phyloP scores from a whole-genome alignment of 2,797 vertebrate species.

The Hafferia zeledoni region DNA sequence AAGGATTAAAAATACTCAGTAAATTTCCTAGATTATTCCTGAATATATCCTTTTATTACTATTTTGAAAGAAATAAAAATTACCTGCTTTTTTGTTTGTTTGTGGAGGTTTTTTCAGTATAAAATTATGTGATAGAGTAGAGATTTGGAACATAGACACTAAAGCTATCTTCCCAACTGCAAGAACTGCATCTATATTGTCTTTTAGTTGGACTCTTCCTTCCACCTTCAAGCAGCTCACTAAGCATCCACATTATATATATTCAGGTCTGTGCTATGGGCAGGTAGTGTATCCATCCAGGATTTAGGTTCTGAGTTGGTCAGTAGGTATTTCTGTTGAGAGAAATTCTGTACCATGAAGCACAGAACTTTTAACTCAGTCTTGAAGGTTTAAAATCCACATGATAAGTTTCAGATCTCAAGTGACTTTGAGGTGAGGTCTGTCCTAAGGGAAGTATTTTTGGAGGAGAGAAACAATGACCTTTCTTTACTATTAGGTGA shows the following conservation, averaged over 20 bases:
- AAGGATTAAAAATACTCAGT: neutral
- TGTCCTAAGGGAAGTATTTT: slow-evolving; percentile 47
- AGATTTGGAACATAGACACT: neutral
- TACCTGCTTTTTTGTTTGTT: neutral
- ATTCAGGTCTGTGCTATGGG: neutral
- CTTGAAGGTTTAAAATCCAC: neutral
- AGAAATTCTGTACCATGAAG: neutral
- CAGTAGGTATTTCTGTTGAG: neutral
- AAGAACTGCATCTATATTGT: neutral
- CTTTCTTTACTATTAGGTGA: slow-evolving; percentile 13
- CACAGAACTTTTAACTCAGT: neutral
- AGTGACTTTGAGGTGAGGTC: neutral
- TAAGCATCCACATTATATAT: neutral
- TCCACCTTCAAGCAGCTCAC: neutral
- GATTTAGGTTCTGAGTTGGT: neutral
- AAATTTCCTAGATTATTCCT: neutral
- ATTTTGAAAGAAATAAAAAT: neutral
- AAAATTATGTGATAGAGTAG: neutral
- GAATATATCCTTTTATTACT: neutral
- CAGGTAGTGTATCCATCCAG: neutral
- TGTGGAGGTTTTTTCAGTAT: neutral
- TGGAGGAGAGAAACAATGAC: slow-evolving; percentile 27
- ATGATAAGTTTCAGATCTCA: neutral
- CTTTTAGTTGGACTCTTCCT: neutral
- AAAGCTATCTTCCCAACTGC: neutral